A percentile compares a stretch with the other conserved stretches of the same genome.
phyloP scores from a whole-genome alignment of 2,113 vertebrate species.

The Cyrtonyx montezumae region DNA sequence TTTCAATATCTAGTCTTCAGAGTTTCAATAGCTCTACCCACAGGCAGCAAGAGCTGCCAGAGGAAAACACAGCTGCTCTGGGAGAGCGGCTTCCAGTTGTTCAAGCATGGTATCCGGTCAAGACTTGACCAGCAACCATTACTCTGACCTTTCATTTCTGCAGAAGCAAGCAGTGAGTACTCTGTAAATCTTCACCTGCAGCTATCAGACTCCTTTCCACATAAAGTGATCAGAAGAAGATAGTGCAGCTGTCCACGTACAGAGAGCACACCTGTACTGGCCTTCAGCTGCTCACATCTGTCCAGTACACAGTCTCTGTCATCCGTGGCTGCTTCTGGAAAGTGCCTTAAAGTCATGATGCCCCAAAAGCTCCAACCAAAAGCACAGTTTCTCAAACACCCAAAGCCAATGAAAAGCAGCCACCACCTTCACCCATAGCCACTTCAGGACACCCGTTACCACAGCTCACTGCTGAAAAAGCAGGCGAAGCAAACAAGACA shows the following conservation, averaged over 20 bases:
- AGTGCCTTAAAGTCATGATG: background rate
- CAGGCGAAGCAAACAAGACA: conserved; percentile 39
- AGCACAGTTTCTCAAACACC: background rate
- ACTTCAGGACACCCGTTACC: background rate
- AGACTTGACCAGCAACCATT: background rate
- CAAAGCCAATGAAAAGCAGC: conserved; percentile 15
- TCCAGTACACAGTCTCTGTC: too few species aligned
- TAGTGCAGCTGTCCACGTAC: background rate
- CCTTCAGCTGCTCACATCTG: background rate
- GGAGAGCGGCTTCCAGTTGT: background rate
- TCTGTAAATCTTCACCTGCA: background rate
- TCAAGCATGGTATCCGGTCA: background rate
- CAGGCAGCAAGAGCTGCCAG: background rate
- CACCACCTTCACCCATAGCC: conserved; percentile 35
- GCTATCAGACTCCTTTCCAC: background rate
- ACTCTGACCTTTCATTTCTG: background rate
- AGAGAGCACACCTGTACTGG: background rate
- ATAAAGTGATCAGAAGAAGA: too few species aligned
- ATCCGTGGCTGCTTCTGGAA: accelerated
- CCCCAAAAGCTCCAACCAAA: background rate
- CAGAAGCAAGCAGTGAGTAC: background rate
- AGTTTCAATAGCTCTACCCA: background rate
- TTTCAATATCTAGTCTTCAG: background rate
- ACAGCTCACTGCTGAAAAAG: background rate
- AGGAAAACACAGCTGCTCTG: background rate